Percentiles rank a stretch among this genome's conserved stretches.
These are phyloP conservation scores for Plutomurus gul DNA, from an alignment of 1,140 invertebrate genomes.

Conservation along the genomic window DNA sequence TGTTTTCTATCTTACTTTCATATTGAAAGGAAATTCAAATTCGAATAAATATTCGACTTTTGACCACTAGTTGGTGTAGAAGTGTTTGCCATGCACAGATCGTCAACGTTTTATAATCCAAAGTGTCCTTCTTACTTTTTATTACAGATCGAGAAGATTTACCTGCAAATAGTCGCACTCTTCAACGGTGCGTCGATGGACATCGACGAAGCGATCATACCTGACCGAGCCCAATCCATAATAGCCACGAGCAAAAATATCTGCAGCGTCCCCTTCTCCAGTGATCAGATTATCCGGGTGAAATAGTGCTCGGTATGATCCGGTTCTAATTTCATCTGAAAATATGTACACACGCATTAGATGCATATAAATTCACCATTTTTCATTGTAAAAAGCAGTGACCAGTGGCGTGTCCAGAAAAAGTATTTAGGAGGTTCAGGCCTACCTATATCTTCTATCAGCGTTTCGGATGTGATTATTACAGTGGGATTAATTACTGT, in stretches of 20 bases:
- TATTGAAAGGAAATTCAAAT: too few species aligned
- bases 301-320: conserved; percentile 3
- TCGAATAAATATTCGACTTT: too few species aligned
- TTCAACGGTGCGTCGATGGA: conserved; percentile 61
- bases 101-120: not conserved
- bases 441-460: too few species aligned
- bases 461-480: too few species aligned
- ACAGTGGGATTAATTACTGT: too few species aligned
- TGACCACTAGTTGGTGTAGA: not conserved
- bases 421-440: too few species aligned
- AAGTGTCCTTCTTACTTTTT: not conserved
- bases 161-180: not conserved
- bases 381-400: too few species aligned
- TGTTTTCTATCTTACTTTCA: too few species aligned
- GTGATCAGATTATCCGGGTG: conserved; percentile 57
- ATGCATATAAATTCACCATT: too few species aligned
- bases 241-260: conserved; percentile 64
- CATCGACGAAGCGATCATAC: conserved; percentile 57
- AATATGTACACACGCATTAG: too few species aligned
- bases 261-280: conserved; percentile 78
- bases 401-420: too few species aligned
- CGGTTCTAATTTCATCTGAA: conserved; percentile 27
- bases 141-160: not conserved
- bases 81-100: not conserved
- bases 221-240: conserved; percentile 67